Percentiles rank a stretch among this genome's conserved stretches.
Conservation (phyloP, 92 coral and sea anemone genomes). For the Umimayanthus kanabou region DNA sequence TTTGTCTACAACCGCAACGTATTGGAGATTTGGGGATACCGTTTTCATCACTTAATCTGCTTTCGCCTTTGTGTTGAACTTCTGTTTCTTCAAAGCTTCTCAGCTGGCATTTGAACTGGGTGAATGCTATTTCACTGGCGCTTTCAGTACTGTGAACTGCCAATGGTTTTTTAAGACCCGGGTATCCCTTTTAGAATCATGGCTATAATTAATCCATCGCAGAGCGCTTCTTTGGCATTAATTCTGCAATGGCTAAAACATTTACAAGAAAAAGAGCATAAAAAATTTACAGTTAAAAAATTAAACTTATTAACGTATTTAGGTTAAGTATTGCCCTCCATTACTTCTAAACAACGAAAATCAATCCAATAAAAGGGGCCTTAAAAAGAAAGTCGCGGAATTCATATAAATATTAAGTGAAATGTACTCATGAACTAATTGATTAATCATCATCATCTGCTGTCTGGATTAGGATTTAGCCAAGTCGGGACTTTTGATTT, state of each 20-base stretch:
- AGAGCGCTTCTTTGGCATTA: slow-evolving; percentile 49
- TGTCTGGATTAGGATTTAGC: neutral
- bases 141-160: slow-evolving; percentile 47
- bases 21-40: neutral
- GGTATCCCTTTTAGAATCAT: slow-evolving; percentile 53
- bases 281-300: too few species aligned
- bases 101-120: slow-evolving; percentile 44
- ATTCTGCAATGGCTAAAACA: too few species aligned
- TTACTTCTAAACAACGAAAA: too few species aligned
- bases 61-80: slow-evolving; percentile 15
- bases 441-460: too few species aligned
- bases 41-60: slow-evolving; percentile 29
- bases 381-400: too few species aligned
- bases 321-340: too few species aligned
- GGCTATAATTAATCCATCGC: slow-evolving; percentile 49
- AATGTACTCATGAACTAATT: too few species aligned
- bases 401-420: too few species aligned
- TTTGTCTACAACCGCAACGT: slow-evolving; percentile 32
- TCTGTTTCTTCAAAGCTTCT: slow-evolving; percentile 41
- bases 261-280: too few species aligned
- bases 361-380: too few species aligned
- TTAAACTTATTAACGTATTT: too few species aligned
- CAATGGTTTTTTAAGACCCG: slow-evolving; percentile 47
- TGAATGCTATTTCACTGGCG: slow-evolving; percentile 39
- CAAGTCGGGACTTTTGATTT: neutral